Evolutionary conservation across 2,797 vertebrate genomes (phyloP).

Genomic region (Cyprinodon diabolis): DNA sequence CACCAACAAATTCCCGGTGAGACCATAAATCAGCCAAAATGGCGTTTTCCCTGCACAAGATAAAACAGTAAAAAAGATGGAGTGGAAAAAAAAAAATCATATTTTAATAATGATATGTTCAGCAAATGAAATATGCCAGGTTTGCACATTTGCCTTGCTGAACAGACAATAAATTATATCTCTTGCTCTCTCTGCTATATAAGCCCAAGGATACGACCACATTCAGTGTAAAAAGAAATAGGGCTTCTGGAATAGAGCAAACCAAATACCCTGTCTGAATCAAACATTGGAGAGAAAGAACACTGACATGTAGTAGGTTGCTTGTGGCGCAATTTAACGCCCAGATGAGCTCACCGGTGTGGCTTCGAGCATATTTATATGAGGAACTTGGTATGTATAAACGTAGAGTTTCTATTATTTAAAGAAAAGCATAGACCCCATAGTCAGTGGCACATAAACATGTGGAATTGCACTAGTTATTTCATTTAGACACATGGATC

Average conservation of each 20-base stretch:
- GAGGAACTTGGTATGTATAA: slow-evolving; percentile 40
- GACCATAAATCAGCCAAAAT: slow-evolving; percentile 57
- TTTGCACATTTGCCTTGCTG: slow-evolving; percentile 82
- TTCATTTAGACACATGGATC: slow-evolving; percentile 8
- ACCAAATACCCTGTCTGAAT: slow-evolving; percentile 66
- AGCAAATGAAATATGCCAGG: slow-evolving; percentile 80
- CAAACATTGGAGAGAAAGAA: slow-evolving; percentile 50
- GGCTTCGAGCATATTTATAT: slow-evolving; percentile 47
- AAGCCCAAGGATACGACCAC: slow-evolving; percentile 77
- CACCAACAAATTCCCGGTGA: slow-evolving; percentile 34
- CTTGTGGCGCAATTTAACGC: slow-evolving; percentile 54
- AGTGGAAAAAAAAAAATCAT: slow-evolving; percentile 25
- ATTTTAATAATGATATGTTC: slow-evolving; percentile 81
- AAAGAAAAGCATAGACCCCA: slow-evolving; percentile 28
- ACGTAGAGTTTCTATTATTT: slow-evolving; percentile 22
- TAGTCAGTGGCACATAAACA: slow-evolving; percentile 19
- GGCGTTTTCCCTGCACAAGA: slow-evolving; percentile 49
- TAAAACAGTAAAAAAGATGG: slow-evolving; percentile 47
- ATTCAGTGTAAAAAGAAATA: slow-evolving; percentile 66
- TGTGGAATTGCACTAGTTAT: slow-evolving; percentile 26
- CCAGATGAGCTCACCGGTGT: slow-evolving; percentile 17
- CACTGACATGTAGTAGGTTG: slow-evolving; percentile 54
- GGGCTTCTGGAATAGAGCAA: slow-evolving; percentile 61
- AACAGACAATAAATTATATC: slow-evolving; percentile 84
- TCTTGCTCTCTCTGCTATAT: slow-evolving; percentile 53